Conservation (phyloP, 2,113 vertebrate species). For the Aphyosemion australe region DNA sequence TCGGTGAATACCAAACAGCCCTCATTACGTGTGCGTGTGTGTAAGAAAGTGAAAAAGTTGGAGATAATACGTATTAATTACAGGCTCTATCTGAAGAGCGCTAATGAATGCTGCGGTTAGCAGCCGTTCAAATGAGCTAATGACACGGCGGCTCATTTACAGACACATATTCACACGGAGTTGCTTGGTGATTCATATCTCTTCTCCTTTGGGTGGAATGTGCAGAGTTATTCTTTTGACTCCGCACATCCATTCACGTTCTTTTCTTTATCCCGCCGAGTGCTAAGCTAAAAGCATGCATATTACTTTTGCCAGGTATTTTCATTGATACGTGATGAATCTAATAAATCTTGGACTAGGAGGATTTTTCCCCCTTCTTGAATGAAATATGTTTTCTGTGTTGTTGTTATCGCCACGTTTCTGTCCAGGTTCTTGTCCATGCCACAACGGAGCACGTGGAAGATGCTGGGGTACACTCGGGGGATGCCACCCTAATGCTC, state of each 20-base stretch:
- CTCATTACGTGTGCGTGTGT: conserved; percentile 60
- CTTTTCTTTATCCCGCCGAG: conserved; percentile 7
- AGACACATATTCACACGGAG: conserved; percentile 8
- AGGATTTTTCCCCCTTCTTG: neutral
- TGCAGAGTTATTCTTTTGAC: conserved; percentile 43
- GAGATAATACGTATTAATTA: conserved; percentile 78
- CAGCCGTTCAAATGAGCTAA: conserved; percentile 74
- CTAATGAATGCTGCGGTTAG: conserved; percentile 75
- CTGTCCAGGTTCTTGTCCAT: conserved; percentile 87
- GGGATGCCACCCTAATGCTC: conserved; percentile 92
- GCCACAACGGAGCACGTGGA: conserved; percentile 95
- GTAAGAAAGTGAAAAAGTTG: conserved; percentile 52
- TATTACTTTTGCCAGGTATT: neutral
- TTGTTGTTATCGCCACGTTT: conserved; percentile 1
- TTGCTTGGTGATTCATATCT: conserved; percentile 46
- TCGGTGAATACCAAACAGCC: conserved; percentile 72
- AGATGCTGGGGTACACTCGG: conserved; percentile 93
- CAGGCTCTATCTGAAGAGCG: conserved; percentile 70
- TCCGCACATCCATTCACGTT: conserved; percentile 3
- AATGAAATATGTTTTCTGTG: neutral
- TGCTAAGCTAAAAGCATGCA: neutral
- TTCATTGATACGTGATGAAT: conserved; percentile 1
- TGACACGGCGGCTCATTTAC: conserved; percentile 70
- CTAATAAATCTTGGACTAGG: neutral
- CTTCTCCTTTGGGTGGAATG: conserved; percentile 41